phyloP scores from a whole-genome alignment of 2,113 vertebrate genomes.

The Gallinago jamesoni region DNA sequence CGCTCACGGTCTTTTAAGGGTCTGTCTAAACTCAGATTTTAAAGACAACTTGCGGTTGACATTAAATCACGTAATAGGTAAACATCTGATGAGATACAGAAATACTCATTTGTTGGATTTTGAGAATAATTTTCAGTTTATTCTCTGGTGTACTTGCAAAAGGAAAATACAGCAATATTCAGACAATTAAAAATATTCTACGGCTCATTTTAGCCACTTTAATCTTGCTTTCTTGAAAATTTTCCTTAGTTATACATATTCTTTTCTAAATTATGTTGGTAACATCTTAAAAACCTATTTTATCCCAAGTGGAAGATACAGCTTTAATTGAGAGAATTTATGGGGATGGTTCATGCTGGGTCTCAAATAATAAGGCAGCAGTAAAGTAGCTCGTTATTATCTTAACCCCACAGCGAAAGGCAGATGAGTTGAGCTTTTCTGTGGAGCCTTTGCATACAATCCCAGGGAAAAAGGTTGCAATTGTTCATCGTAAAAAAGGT shows the following conservation, averaged over 20 bases:
- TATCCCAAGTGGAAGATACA: neutral
- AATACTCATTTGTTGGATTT: neutral
- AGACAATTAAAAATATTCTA: neutral
- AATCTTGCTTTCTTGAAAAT: neutral
- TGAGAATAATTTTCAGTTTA: neutral
- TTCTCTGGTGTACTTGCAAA: neutral
- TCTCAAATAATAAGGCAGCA: neutral
- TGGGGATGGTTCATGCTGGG: neutral
- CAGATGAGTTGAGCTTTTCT: neutral
- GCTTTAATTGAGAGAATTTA: neutral
- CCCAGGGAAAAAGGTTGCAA: neutral
- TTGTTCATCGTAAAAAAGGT: neutral
- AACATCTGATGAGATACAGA: neutral
- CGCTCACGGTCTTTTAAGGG: neutral
- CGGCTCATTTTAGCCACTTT: neutral
- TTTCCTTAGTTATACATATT: neutral
- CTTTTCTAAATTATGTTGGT: neutral
- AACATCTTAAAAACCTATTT: neutral
- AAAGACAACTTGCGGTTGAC: neutral
- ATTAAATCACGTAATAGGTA: neutral
- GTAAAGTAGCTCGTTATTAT: neutral
- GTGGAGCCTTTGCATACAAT: neutral
- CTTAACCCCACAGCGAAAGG: neutral
- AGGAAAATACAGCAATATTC: neutral
- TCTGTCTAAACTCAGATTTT: neutral